Evolutionary conservation across 1,140 invertebrate species (phyloP), one percentile per base, ranked within the genome.

Genomic region (Caenorhabditis latens): DNA sequence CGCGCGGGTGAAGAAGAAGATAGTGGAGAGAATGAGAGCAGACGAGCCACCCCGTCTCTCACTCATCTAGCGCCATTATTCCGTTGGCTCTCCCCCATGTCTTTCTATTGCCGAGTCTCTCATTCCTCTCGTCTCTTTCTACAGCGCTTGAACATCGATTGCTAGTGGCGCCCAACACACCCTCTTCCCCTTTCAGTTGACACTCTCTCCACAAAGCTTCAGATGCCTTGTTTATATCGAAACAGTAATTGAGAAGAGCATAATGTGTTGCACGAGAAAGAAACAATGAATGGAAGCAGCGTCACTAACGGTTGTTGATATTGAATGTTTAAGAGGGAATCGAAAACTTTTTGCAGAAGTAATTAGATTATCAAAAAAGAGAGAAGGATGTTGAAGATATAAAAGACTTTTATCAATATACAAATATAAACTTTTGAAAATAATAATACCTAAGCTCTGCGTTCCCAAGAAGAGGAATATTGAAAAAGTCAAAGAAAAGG

Each of bases 21-120:
- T 79, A 79, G 46, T 79, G n/a, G 71, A 79, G 71, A n/a, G 50
- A 79, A 79, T 50, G 71, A 79, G 71, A 79, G 71, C 71, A 79
- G n/a, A 79, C 50, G 71, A 79, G 71, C 46, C 65, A 63, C 61
- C 21, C 21, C 57, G 19, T n/a, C 61, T 50, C 19, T 50, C 32
- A 46, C 71, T 50, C 46, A 50, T 79, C 43, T 79, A 50, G 71
- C 71, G 71, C 71, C 71, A 79, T 79, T 79, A 79, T 50, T 79
- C 71, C n/a, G 46, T 79, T 79, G 71, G 71, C 46, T 50, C 71
- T 79, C 71, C n/a, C 14, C n/a, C 57, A 19, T 32, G 61, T 63
- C 61, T 50, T 24, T 79, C 46, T 50, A 42, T 24, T 42, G 43
- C 71, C 71, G 58, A 58, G 19, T 84, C 57, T 84, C 82, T 58